Percentiles rank a stretch among this genome's conserved stretches.
phyloP scores from a whole-genome alignment of 2,888 invertebrate genomes.

The Protophormia terraenovae region DNA sequence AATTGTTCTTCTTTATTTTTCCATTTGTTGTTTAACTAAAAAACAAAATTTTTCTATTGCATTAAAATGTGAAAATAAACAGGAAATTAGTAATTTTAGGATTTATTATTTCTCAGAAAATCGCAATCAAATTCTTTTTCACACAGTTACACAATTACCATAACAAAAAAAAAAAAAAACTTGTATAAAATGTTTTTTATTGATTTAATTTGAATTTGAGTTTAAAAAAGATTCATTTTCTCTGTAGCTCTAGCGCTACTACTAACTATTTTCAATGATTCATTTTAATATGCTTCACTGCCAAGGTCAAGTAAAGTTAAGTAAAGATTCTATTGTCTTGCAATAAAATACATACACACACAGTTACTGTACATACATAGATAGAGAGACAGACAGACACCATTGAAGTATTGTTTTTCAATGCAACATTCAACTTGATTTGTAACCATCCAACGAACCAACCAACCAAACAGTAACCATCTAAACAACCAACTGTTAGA shows the following conservation, averaged over 20 bases:
- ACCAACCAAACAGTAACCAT: too few species aligned
- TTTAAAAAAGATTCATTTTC: background rate
- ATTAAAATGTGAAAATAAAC: slow-evolving; percentile 41
- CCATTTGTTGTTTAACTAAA: too few species aligned
- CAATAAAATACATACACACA: background rate
- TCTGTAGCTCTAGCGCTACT: background rate
- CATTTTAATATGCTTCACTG: slow-evolving; percentile 65
- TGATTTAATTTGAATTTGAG: slow-evolving; percentile 36
- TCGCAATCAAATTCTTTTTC: slow-evolving; percentile 46
- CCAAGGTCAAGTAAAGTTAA: slow-evolving; percentile 64
- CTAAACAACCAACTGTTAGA: background rate
- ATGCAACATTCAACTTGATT: slow-evolving; percentile 44
- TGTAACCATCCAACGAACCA: slow-evolving; percentile 41
- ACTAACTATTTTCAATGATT: slow-evolving; percentile 37
- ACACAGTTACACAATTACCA: slow-evolving; percentile 57
- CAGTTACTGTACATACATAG: background rate
- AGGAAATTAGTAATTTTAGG: slow-evolving; percentile 65
- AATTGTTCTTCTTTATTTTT: too few species aligned
- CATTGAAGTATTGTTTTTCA: slow-evolving; percentile 41
- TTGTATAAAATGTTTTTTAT: slow-evolving; percentile 48
- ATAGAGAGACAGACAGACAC: background rate
- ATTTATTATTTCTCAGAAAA: slow-evolving; percentile 58
- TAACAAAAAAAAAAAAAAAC: too few species aligned
- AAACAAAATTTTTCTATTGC: slow-evolving; percentile 23
- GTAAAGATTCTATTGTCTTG: slow-evolving; percentile 55